Percentiles rank a stretch among this genome's conserved stretches.
Conservation (phyloP, 2,113 vertebrate species). For the Nestor notabilis region DNA sequence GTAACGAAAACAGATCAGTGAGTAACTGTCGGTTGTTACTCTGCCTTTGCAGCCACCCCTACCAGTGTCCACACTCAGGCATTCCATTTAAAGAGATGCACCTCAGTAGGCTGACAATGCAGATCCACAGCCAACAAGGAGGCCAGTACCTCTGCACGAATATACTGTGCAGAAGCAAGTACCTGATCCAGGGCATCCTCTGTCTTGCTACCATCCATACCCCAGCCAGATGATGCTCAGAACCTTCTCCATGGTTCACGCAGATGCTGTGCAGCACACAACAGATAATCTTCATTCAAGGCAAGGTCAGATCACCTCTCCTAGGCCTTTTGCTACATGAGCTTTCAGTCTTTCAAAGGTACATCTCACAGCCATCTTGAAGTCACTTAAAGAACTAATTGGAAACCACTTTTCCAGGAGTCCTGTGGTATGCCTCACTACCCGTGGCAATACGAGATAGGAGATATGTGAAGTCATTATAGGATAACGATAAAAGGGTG, state of each 20-base stretch:
- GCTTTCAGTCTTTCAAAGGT: not conserved
- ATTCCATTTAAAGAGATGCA: not conserved
- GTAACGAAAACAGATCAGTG: not conserved
- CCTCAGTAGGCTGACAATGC: not conserved
- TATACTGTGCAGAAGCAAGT: not conserved
- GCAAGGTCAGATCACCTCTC: not conserved
- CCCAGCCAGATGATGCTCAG: not conserved
- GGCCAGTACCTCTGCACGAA: not conserved
- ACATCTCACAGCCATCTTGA: not conserved
- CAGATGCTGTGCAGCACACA: not conserved
- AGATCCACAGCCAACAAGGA: not conserved
- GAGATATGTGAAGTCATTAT: not conserved
- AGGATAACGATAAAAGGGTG: not conserved
- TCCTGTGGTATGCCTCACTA: not conserved
- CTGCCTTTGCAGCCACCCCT: not conserved
- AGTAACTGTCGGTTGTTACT: not conserved
- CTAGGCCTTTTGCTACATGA: accelerated
- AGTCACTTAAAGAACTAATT: not conserved
- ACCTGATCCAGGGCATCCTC: not conserved
- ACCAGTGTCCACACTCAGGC: not conserved
- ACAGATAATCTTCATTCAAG: not conserved
- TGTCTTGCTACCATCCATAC: not conserved
- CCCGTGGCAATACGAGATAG: not conserved
- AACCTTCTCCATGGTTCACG: not conserved
- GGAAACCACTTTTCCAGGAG: not conserved